A percentile compares a stretch with the other conserved stretches of the same genome.
Conservation (phyloP, 1,140 invertebrate genomes). For the Dufourea novaeangliae region DNA sequence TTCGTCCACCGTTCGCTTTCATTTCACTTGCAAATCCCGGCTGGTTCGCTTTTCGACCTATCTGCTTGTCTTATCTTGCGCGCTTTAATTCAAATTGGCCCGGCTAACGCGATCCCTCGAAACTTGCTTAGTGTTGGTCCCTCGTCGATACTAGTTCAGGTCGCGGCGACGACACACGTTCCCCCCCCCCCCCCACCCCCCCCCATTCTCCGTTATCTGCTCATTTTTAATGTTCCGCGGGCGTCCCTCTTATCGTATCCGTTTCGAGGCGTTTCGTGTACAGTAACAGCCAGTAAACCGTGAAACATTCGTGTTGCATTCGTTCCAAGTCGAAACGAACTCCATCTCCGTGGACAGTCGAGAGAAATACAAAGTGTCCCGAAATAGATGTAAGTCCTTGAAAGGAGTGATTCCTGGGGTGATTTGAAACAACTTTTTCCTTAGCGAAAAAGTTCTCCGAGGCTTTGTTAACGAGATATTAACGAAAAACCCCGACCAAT, state of each 20-base stretch:
- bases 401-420: no score
- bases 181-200: no score
- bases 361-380: no score
- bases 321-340: not conserved
- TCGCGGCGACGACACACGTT: no score
- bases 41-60: not conserved
- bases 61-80: not conserved
- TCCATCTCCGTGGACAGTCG: not conserved
- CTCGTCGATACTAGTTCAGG: no score
- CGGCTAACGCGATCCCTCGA: not conserved
- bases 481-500: no score
- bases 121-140: not conserved
- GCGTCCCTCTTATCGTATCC: not conserved
- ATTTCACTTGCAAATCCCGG: conserved; percentile 27
- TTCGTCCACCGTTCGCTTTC: not conserved
- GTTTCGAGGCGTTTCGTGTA: not conserved
- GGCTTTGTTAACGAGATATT: no score
- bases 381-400: no score
- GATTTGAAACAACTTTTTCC: no score
- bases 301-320: not conserved
- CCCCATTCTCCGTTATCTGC: not conserved
- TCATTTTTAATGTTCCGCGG: not conserved
- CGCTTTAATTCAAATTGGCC: not conserved
- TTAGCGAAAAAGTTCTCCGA: no score
- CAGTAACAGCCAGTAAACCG: not conserved